phyloP scores from a whole-genome alignment of 2,797 vertebrate species.

The Sebastiscus albofasciatus region DNA sequence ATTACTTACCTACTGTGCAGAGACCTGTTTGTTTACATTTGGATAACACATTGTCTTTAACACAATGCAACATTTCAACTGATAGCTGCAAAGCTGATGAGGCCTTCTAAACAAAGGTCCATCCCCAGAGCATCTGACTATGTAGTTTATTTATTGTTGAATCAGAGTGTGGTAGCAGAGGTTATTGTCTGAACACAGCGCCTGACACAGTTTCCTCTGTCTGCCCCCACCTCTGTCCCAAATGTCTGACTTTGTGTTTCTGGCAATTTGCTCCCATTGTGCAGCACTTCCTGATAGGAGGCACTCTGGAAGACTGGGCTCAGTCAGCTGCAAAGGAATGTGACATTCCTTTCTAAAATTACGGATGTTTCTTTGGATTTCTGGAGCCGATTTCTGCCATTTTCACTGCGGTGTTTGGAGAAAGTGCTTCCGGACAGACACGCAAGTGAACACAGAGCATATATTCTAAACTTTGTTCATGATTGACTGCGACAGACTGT shows the following conservation, averaged over 20 bases:
- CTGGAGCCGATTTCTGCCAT: slow-evolving; percentile 69
- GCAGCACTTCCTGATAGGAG: slow-evolving; percentile 84
- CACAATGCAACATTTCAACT: not conserved
- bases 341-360: slow-evolving; percentile 82
- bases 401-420: slow-evolving; percentile 74
- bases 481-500: slow-evolving; percentile 19
- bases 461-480: slow-evolving; percentile 20
- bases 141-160: slow-evolving; percentile 24
- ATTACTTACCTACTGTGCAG: not conserved
- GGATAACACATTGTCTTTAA: not conserved
- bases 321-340: slow-evolving; percentile 87
- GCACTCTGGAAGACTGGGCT: slow-evolving; percentile 78
- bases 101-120: not conserved
- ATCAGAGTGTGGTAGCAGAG: slow-evolving; percentile 9
- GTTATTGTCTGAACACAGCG: slow-evolving; percentile 56
- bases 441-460: slow-evolving; percentile 23
- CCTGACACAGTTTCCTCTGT: slow-evolving; percentile 74
- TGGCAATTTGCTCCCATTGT: slow-evolving; percentile 86
- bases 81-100: not conserved
- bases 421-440: slow-evolving; percentile 70
- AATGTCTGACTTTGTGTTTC: slow-evolving; percentile 84
- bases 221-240: slow-evolving; percentile 68
- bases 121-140: not conserved
- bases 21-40: not conserved
- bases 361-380: slow-evolving; percentile 82